Evolutionary conservation across 2,888 invertebrate genomes (phyloP), one percentile per base, ranked within the genome.

Genomic region (Macropis europaea): DNA sequence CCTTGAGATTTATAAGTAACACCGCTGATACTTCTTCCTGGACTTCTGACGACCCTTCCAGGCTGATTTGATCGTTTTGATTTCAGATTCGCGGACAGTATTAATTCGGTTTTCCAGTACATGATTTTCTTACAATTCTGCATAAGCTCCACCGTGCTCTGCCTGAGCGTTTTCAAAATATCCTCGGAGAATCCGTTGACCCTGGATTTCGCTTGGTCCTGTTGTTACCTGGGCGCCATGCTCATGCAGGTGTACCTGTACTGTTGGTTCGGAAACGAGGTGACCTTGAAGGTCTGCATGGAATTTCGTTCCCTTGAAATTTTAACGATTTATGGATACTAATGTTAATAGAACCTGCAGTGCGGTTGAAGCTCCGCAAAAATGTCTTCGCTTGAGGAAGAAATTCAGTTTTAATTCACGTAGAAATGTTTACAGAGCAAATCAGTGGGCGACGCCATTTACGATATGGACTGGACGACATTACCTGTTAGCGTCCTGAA

Each of bases 221-320:
- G 36, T 11, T 64, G 36, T n/a, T 79, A 79, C 30, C 53, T 79
- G 11, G 60, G 71, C 17, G 67, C 56, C 11, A 79, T 79, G 77
- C 66, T 79, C 3, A 67, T 60, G 71, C 84, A 87, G 59, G 82
- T 87, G 40, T 85, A 82, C 68, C 73, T 86, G 26, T 76, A 85
- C 47, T 87, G 86, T 54, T 86, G 86, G 84, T 83, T 79, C 26
- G 87, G 86, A 19, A 84, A 85, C 61, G 83, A 86, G 61, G 77
- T 87, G 13, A 77, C 64, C 28, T 53, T 79, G 26, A 75, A 81
- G 78, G 79, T 79, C 45, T 13, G 50, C 50, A 57, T 17, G 7
- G 36, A 32, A 19, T 38, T 57, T 50, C 40, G 5, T 56, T 48
- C 48, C 24, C 15, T 56, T 34, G 11, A 11, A 48, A 26, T 22